Percentiles rank a stretch among this genome's conserved stretches.
phyloP scores from a whole-genome alignment of 2,888 invertebrate genomes.

The Xestia c-nigrum region DNA sequence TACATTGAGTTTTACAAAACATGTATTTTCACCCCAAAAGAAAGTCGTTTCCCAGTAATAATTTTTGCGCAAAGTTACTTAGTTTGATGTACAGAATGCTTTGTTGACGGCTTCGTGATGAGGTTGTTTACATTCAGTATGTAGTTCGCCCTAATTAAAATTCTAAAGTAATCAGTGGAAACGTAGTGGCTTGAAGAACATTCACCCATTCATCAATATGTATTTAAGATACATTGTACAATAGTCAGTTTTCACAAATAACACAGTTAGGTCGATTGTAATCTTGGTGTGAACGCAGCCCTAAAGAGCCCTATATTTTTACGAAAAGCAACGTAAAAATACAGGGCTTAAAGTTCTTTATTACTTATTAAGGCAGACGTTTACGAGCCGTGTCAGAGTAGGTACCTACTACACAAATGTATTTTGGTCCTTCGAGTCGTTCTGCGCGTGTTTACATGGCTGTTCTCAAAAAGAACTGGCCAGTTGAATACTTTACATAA shows the following conservation, averaged over 20 bases:
- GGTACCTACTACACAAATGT: constrained; percentile 30
- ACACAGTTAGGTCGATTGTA: background rate
- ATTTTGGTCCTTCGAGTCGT: constrained; percentile 25
- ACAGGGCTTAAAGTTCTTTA: constrained; percentile 26
- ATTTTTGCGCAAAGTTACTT: no score
- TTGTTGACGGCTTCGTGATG: no score
- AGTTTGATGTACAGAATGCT: no score
- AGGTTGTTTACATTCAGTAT: background rate
- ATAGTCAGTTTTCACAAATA: background rate
- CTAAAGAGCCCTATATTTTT: constrained; percentile 9
- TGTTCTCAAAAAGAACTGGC: constrained; percentile 21
- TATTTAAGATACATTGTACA: background rate
- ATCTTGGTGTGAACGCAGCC: background rate
- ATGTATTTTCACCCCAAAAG: no score
- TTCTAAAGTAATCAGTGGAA: background rate
- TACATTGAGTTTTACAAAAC: no score
- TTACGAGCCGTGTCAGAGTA: constrained; percentile 30
- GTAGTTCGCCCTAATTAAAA: background rate
- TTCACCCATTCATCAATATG: background rate
- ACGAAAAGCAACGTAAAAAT: constrained; percentile 5
- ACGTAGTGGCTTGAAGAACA: background rate
- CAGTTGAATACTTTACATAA: constrained; percentile 37
- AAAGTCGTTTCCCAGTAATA: no score
- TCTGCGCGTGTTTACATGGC: constrained; percentile 24
- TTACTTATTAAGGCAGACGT: constrained; percentile 26